These are phyloP conservation scores for Stenoptilia bipunctidactyla DNA, from an alignment of 2,888 invertebrate genomes.

Conservation along the genomic window DNA sequence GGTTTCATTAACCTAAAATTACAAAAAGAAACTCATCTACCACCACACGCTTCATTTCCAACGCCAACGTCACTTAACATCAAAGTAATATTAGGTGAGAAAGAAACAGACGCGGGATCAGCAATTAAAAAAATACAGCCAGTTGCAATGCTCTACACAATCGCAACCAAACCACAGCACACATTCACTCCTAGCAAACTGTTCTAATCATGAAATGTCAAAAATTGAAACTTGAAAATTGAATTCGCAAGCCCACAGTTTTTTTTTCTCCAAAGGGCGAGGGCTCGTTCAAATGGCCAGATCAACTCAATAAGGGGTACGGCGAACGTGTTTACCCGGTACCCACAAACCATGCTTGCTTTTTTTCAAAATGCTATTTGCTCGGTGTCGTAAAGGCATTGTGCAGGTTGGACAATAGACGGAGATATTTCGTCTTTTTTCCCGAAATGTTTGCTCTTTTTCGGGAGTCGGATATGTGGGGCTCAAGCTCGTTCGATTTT, in stretches of 20 bases:
- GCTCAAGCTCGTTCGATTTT: constrained; percentile 35
- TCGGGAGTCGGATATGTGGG: constrained; percentile 22
- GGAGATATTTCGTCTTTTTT: constrained; percentile 41
- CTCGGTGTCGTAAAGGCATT: constrained; percentile 67
- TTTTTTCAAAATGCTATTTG: constrained; percentile 65
- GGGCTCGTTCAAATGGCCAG: constrained; percentile 63
- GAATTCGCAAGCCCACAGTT: constrained; percentile 47
- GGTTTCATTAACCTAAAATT: too few species aligned
- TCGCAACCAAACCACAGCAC: too few species aligned
- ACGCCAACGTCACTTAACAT: too few species aligned
- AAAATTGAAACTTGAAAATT: constrained; percentile 68
- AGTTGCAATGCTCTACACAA: too few species aligned
- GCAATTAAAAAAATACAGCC: too few species aligned
- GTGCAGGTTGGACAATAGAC: constrained; percentile 53
- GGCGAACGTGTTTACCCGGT: constrained; percentile 61
- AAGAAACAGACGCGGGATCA: too few species aligned
- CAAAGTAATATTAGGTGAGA: too few species aligned
- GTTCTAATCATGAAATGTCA: constrained; percentile 69
- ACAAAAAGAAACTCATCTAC: too few species aligned
- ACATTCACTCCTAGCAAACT: too few species aligned
- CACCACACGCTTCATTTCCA: too few species aligned
- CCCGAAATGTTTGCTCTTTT: constrained; percentile 30
- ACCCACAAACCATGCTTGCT: constrained; percentile 62
- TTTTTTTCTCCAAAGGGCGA: constrained; percentile 54
- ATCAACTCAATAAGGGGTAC: constrained; percentile 66